A percentile compares a stretch with the other conserved stretches of the same genome.
phyloP scores from a whole-genome alignment of 2,797 vertebrate genomes.

The Babyrousa celebensis region DNA sequence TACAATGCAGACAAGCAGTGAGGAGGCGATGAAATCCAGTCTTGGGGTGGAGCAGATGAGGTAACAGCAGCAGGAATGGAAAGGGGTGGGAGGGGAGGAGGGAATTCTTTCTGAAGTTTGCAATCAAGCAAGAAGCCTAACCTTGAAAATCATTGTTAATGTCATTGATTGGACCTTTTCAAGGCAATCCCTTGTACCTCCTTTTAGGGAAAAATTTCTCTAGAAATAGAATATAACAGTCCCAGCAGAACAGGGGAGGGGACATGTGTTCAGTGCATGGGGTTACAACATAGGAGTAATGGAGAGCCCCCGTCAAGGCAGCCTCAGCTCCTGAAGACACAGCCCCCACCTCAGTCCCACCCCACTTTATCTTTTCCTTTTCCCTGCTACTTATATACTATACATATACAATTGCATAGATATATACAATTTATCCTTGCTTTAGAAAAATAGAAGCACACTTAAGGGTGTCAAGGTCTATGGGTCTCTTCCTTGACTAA shows the following conservation, averaged over 20 bases:
- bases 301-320: not conserved
- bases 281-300: not conserved
- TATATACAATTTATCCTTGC: not conserved
- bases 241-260: too few relatives aligned
- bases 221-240: not conserved
- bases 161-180: not conserved
- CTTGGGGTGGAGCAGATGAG: too few relatives aligned
- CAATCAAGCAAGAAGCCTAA: not conserved
- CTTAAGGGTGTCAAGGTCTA: not conserved
- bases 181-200: not conserved
- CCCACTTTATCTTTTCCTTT: not conserved
- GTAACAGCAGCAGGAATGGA: not conserved
- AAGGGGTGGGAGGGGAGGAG: not conserved
- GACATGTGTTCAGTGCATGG: accelerated
- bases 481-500: not conserved
- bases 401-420: too few relatives aligned
- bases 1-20: too few relatives aligned
- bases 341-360: not conserved
- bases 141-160: not conserved
- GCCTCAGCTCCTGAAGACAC: not conserved
- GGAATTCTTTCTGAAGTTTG: not conserved
- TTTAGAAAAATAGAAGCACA: not conserved
- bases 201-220: not conserved
- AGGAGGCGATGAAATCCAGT: not conserved
- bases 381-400: not conserved